Percentiles rank a stretch among this genome's conserved stretches.
phyloP scores from a whole-genome alignment of 2,888 invertebrate genomes.

The Pimpla rufipes region DNA sequence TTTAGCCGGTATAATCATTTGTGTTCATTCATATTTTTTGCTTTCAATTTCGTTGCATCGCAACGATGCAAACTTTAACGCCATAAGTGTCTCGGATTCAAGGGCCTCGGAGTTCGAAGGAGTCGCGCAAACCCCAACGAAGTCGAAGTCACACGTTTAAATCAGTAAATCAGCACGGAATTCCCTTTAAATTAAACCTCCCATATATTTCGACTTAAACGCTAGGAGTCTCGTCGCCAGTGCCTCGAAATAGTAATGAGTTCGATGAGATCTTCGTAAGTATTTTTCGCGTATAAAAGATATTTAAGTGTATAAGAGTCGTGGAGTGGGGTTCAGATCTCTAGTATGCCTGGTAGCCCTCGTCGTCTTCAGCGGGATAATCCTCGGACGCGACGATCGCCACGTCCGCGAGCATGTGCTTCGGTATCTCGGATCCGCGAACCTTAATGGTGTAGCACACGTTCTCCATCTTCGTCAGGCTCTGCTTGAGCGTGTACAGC shows the following conservation, averaged over 20 bases:
- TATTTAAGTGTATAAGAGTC: background rate
- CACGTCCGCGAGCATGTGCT: slow-evolving; percentile 88
- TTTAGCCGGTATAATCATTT: no score
- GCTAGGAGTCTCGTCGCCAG: no score
- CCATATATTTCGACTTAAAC: no score
- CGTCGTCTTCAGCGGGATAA: slow-evolving; percentile 85
- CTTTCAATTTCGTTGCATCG: no score
- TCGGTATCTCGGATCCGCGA: slow-evolving; percentile 92
- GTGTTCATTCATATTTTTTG: no score
- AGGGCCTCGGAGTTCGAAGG: no score
- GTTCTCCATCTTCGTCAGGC: slow-evolving; percentile 93
- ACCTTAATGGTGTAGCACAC: slow-evolving; percentile 93
- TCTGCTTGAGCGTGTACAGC: slow-evolving; percentile 90
- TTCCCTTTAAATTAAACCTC: background rate
- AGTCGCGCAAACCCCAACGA: no score
- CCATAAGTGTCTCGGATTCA: no score
- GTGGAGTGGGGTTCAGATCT: no score
- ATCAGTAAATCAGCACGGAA: slow-evolving; percentile 2
- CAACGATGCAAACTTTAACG: no score
- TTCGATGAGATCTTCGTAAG: slow-evolving; percentile 16
- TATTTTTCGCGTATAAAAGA: background rate
- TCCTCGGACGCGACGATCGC: slow-evolving; percentile 83
- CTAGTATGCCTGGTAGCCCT: slow-evolving; percentile 84
- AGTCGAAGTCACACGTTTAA: no score
- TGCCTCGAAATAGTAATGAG: background rate